A percentile compares a stretch with the other conserved stretches of the same genome.
phyloP scores from a whole-genome alignment of 2,888 invertebrate genomes.

The Chrysina gloriosa region DNA sequence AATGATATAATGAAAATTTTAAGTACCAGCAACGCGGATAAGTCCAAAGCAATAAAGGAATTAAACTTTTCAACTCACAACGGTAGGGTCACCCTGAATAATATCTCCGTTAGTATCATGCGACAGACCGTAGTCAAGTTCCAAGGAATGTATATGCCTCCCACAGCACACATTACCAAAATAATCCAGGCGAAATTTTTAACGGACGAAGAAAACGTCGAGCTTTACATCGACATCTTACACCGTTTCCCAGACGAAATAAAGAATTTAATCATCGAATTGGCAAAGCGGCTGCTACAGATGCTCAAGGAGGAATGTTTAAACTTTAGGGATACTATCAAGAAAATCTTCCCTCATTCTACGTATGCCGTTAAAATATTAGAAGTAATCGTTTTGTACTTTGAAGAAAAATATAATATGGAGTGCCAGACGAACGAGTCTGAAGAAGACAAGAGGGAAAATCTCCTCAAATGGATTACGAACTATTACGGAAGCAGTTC shows the following conservation, averaged over 20 bases:
- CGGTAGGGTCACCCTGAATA: conserved; percentile 25
- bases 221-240: conserved; percentile 31
- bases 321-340: conserved; percentile 11
- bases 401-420: conserved; percentile 28
- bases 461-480: conserved; percentile 25
- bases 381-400: conserved; percentile 32
- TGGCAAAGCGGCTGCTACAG: conserved; percentile 17
- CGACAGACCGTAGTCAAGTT: conserved; percentile 37
- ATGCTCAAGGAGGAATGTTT: conserved; percentile 27
- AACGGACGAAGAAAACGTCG: conserved; percentile 37
- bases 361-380: conserved; percentile 33
- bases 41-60: conserved; percentile 3
- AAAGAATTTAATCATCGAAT: conserved; percentile 30
- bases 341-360: conserved; percentile 39
- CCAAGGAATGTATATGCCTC: conserved; percentile 39
- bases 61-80: conserved; percentile 28
- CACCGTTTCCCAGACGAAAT: conserved; percentile 19
- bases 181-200: conserved; percentile 35
- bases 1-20: conserved; percentile 34
- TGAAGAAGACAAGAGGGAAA: conserved; percentile 16
- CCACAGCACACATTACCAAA: conserved; percentile 27
- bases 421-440: conserved; percentile 1
- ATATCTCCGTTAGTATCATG: conserved; percentile 35
- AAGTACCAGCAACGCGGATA: neutral
- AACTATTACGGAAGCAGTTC: conserved; percentile 19